Conservation (phyloP, 2,113 vertebrate genomes). For the Uria aalge region DNA sequence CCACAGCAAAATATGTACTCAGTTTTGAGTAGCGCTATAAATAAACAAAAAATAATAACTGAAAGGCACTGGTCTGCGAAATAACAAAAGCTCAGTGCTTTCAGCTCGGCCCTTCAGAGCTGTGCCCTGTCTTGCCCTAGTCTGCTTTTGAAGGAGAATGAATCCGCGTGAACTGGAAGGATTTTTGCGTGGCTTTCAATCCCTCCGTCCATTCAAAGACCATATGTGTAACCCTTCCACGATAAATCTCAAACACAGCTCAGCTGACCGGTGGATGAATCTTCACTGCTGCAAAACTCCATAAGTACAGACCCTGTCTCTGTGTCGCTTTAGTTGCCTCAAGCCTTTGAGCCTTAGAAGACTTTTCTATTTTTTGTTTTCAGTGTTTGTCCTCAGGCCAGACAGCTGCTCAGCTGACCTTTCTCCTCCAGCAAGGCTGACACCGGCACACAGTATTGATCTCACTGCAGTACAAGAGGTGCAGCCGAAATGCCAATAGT, state of each 20-base stretch:
- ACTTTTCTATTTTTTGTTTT: not conserved
- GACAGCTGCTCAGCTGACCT: not conserved
- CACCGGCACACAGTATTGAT: constrained; percentile 3
- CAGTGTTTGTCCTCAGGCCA: not conserved
- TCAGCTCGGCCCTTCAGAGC: not conserved
- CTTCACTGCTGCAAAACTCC: not conserved
- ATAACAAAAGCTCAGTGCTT: not conserved
- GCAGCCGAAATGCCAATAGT: not conserved
- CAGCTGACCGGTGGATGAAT: not conserved
- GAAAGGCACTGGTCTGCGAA: not conserved
- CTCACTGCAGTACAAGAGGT: constrained; percentile 11
- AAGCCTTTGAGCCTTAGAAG: not conserved
- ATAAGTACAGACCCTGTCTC: not conserved
- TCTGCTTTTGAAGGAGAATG: not conserved
- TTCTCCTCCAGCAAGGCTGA: not conserved
- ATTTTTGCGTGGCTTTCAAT: not conserved
- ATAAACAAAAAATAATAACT: not conserved
- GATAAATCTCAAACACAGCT: not conserved
- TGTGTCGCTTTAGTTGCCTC: not conserved
- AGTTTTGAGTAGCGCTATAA: not conserved
- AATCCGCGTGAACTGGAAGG: not conserved
- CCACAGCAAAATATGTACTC: constrained; percentile 37
- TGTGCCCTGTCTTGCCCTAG: not conserved
- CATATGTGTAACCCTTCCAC: accelerated
- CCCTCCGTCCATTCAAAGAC: not conserved